A percentile compares a stretch with the other conserved stretches of the same genome.
Evolutionary conservation across 53 echinoderm and acorn worm species (phyloP).

Genomic region (Arbacia lixula): DNA sequence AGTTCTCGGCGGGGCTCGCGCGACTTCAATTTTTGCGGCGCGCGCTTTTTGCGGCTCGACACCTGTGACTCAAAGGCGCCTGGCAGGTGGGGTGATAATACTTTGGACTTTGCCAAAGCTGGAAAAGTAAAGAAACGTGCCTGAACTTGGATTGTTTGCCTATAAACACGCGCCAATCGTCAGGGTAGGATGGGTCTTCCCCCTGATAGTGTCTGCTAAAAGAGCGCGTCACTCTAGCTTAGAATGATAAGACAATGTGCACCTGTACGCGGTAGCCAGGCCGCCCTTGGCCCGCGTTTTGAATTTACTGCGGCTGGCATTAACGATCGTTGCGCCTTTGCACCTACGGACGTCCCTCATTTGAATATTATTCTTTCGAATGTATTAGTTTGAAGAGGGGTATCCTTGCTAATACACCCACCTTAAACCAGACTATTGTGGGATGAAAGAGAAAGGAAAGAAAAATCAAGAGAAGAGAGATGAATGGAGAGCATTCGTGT

Average conservation of each 20-base stretch:
- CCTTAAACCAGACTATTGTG: no score
- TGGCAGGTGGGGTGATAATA: slow-evolving; percentile 57
- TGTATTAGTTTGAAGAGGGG: neutral
- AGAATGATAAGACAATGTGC: slow-evolving; percentile 42
- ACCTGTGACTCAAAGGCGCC: slow-evolving; percentile 48
- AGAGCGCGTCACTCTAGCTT: slow-evolving; percentile 33
- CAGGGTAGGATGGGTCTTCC: slow-evolving; percentile 29
- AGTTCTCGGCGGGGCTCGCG: slow-evolving; percentile 23
- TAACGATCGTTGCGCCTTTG: slow-evolving; percentile 30
- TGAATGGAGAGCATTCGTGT: slow-evolving; percentile 12
- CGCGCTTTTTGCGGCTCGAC: slow-evolving; percentile 55
- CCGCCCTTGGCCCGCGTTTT: slow-evolving; percentile 17
- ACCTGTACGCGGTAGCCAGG: slow-evolving; percentile 18
- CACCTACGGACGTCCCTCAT: slow-evolving; percentile 29
- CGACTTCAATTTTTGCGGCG: slow-evolving; percentile 43
- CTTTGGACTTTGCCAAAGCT: slow-evolving; percentile 65
- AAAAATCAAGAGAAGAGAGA: slow-evolving; percentile 8
- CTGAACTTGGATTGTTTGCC: slow-evolving; percentile 45
- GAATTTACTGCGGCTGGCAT: slow-evolving; percentile 29
- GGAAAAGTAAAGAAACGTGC: slow-evolving; percentile 62
- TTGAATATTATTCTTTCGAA: slow-evolving; percentile 18
- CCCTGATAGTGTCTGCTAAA: neutral
- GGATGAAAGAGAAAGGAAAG: no score
- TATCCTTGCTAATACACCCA: no score
- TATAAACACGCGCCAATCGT: slow-evolving; percentile 52